phyloP scores from a whole-genome alignment of 1,140 invertebrate species.

The Oreohelix idahoensis region DNA sequence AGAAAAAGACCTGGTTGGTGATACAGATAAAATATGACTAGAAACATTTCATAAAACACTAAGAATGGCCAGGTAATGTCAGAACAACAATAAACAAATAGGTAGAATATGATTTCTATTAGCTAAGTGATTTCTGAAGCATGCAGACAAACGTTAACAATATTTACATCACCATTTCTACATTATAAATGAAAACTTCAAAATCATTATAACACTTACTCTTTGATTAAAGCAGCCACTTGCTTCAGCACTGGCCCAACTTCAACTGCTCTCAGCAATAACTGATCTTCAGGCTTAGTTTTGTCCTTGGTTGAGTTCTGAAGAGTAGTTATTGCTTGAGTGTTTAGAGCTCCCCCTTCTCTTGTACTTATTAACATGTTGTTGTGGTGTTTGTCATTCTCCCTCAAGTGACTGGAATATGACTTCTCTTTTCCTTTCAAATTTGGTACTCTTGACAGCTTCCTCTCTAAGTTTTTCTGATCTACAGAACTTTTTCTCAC shows the following conservation, averaged over 20 bases:
- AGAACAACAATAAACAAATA: not conserved
- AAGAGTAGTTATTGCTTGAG: slow-evolving; percentile 40
- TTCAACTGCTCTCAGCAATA: slow-evolving; percentile 54
- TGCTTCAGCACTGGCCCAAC: slow-evolving; percentile 51
- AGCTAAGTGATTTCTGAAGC: not conserved
- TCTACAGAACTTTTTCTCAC: not conserved
- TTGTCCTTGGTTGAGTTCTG: slow-evolving; percentile 51
- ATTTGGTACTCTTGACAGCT: not conserved
- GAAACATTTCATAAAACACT: too few species aligned
- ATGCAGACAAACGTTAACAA: not conserved
- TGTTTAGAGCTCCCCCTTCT: slow-evolving; percentile 3
- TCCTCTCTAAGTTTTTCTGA: not conserved
- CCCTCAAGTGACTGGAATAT: not conserved
- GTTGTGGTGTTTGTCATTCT: not conserved
- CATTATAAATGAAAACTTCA: too few species aligned
- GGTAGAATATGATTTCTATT: not conserved
- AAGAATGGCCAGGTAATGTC: not conserved
- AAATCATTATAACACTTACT: slow-evolving; percentile 41
- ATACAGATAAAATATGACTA: not conserved
- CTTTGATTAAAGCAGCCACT: slow-evolving; percentile 49
- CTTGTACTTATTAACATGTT: not conserved
- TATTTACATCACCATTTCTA: not conserved
- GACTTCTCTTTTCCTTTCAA: not conserved
- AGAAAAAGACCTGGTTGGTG: not conserved
- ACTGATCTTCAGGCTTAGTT: slow-evolving; percentile 42